Evolutionary conservation across 2,113 vertebrate genomes (phyloP).

Genomic region (Orthonyx spaldingii): DNA sequence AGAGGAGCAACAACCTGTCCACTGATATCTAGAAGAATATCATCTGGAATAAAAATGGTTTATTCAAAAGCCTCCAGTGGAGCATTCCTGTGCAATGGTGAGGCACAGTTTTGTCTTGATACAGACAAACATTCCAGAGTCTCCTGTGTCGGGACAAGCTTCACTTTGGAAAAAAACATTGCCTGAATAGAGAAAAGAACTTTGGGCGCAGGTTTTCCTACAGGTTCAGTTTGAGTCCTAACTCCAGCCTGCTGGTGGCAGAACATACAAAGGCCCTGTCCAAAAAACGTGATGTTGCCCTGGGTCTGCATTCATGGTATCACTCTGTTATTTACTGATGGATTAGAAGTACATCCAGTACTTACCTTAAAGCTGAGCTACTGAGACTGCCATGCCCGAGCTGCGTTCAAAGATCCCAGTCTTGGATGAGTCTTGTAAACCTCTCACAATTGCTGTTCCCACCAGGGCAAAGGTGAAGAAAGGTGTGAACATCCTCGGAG

Average conservation of each 20-base stretch:
- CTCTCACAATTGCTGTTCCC: background rate
- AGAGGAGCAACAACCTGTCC: background rate
- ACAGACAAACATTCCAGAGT: background rate
- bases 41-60: background rate
- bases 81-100: background rate
- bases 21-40: background rate
- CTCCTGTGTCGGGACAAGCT: background rate
- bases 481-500: constrained; percentile 71
- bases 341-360: background rate
- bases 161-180: background rate
- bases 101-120: background rate
- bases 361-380: background rate
- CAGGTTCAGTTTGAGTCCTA: background rate
- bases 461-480: constrained; percentile 81
- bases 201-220: background rate
- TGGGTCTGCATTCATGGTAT: background rate
- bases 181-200: background rate
- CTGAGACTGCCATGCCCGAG: background rate
- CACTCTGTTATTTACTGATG: background rate
- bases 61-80: background rate
- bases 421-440: background rate
- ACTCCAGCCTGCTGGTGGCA: background rate
- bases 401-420: background rate
- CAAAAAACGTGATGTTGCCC: background rate
- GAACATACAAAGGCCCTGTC: background rate